Conservation (phyloP, 2,113 vertebrate species). For the Vulpes vulpes region DNA sequence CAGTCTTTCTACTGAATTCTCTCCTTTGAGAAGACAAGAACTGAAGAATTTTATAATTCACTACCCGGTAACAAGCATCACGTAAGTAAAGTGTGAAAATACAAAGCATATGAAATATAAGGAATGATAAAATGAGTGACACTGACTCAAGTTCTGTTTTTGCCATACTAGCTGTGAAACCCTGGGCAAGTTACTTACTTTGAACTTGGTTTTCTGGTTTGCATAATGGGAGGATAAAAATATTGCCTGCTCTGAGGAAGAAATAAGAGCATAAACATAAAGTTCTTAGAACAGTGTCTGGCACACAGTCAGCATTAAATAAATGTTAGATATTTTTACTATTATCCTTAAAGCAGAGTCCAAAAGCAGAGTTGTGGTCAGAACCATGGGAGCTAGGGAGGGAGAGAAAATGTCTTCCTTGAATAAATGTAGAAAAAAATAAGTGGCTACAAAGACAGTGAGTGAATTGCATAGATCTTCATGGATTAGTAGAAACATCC, state of each 20-base stretch:
- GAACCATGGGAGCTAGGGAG: not conserved
- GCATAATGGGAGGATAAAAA: not conserved
- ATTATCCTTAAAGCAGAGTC: not conserved
- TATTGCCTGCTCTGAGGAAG: not conserved
- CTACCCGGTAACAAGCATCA: not conserved
- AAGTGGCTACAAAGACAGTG: not conserved
- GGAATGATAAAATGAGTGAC: not conserved
- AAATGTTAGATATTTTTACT: conserved; percentile 7
- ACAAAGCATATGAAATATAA: not conserved
- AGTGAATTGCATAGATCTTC: not conserved
- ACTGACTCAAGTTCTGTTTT: not conserved
- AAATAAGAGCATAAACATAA: not conserved
- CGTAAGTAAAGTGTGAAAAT: not conserved
- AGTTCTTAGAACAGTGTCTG: not conserved
- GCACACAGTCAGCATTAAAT: not conserved
- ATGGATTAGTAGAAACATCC: not conserved
- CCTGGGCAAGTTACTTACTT: not conserved
- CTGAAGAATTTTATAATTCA: not conserved
- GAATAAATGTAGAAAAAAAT: not conserved
- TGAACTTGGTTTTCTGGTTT: not conserved
- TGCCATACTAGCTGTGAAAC: not conserved
- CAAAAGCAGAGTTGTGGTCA: not conserved
- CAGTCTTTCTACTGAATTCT: not conserved
- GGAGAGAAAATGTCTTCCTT: not conserved
- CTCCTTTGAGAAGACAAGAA: not conserved